Conservation (phyloP, 2,888 invertebrate genomes). For the Erebia ligea region DNA sequence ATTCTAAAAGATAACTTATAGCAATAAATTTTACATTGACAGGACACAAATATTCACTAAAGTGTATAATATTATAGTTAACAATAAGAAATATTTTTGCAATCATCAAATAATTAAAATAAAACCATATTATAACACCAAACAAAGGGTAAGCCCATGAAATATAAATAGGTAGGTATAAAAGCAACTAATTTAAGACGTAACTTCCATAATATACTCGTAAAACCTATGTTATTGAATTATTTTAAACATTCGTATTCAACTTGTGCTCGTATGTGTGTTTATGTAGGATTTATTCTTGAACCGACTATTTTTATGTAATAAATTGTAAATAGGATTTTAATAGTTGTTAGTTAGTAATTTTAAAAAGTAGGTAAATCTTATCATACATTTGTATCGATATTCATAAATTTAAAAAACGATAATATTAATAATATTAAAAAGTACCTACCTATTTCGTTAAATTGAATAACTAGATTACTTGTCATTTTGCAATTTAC, state of each 20-base stretch:
- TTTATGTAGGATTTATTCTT: slow-evolving; percentile 11
- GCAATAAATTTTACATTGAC: slow-evolving; percentile 36
- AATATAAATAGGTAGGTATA: slow-evolving; percentile 28
- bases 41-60: slow-evolving; percentile 28
- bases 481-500: background rate
- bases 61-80: slow-evolving; percentile 30
- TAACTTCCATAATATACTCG: slow-evolving; percentile 18
- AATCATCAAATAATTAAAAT: slow-evolving; percentile 25
- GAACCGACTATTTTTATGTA: slow-evolving; percentile 3
- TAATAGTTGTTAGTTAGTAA: slow-evolving; percentile 9
- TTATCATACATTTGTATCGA: background rate
- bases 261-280: slow-evolving; percentile 26
- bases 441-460: background rate
- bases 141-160: slow-evolving; percentile 32
- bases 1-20: slow-evolving; percentile 58
- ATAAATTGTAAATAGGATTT: slow-evolving; percentile 29
- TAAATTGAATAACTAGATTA: no score
- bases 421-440: background rate
- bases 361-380: background rate
- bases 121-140: slow-evolving; percentile 38
- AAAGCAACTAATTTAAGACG: slow-evolving; percentile 20
- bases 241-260: slow-evolving; percentile 27
- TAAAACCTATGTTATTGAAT: background rate
- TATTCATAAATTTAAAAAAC: background rate
- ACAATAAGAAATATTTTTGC: slow-evolving; percentile 39